phyloP scores from a whole-genome alignment of 2,797 vertebrate genomes.

The Orestias chungarensis region DNA sequence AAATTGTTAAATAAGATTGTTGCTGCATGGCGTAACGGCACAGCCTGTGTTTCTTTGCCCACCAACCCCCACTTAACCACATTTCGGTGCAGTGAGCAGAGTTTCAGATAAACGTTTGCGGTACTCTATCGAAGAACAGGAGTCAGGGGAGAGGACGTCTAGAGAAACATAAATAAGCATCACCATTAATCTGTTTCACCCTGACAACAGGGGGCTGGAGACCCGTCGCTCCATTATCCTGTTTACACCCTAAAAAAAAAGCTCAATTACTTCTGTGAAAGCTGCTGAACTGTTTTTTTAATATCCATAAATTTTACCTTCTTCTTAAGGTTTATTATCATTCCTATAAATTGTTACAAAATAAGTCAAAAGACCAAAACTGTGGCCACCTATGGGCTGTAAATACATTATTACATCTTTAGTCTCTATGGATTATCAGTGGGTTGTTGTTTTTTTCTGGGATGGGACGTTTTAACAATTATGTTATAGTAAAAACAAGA shows the following conservation, averaged over 20 bases:
- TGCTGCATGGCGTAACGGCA: conserved; percentile 66
- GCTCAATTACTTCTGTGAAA: neutral
- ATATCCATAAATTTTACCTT: neutral
- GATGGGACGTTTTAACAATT: neutral
- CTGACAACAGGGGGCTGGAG: neutral
- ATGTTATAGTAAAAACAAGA: too few species aligned
- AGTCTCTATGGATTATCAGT: neutral
- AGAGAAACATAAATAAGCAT: neutral
- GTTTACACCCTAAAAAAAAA: neutral
- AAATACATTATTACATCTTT: neutral
- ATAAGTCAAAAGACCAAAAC: too few species aligned
- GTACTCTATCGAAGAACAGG: conserved; percentile 56
- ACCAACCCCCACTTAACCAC: conserved; percentile 39
- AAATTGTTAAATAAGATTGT: conserved; percentile 76
- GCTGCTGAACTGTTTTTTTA: neutral
- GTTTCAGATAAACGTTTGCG: conserved; percentile 61
- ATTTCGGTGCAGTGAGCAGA: conserved; percentile 67
- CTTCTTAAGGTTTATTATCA: neutral
- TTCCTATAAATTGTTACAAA: neutral
- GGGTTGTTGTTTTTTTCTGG: too few species aligned
- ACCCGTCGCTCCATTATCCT: neutral
- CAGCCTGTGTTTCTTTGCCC: conserved; percentile 15
- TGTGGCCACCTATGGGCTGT: too few species aligned
- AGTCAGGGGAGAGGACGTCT: conserved; percentile 33
- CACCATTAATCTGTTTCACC: neutral